phyloP scores from a whole-genome alignment of 2,888 invertebrate genomes.

The Drosophila paramelanica region DNA sequence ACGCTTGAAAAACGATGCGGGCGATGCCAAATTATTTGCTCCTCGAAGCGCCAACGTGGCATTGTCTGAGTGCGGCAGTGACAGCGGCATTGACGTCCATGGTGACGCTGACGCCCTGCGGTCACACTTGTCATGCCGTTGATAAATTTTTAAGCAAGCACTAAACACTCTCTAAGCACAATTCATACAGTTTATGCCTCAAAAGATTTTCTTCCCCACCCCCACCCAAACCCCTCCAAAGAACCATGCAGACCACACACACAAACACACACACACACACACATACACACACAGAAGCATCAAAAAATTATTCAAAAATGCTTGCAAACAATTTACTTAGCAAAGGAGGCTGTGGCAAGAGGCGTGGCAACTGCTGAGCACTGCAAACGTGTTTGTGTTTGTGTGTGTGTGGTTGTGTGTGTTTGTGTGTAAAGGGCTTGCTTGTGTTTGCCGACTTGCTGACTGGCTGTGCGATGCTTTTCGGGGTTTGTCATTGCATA shows the following conservation, averaged over 20 bases:
- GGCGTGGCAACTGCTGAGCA: conserved; percentile 39
- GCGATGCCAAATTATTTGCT: conserved; percentile 47
- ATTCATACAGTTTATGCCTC: conserved; percentile 70
- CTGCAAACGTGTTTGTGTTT: conserved; percentile 18
- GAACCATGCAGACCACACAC: conserved; percentile 4
- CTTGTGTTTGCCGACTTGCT: conserved; percentile 65
- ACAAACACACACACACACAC: conserved; percentile 4
- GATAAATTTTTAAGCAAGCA: conserved; percentile 80
- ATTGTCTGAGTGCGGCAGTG: conserved; percentile 13
- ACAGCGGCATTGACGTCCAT: conserved; percentile 4
- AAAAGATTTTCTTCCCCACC: conserved; percentile 26
- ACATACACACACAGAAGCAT: conserved; percentile 3
- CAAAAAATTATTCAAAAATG: conserved; percentile 81
- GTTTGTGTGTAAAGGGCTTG: conserved; percentile 35
- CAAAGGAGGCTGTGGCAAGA: conserved; percentile 34
- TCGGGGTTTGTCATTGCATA: conserved; percentile 74
- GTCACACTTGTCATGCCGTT: conserved; percentile 74
- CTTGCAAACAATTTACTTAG: conserved; percentile 79
- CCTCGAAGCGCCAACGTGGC: conserved; percentile 37
- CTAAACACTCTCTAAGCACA: conserved; percentile 79
- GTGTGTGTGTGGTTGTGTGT: conserved; percentile 20
- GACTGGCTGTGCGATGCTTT: conserved; percentile 68
- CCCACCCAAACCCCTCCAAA: neutral
- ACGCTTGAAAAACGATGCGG: conserved; percentile 66
- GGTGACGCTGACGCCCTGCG: conserved; percentile 46